These are phyloP conservation scores for Neomorphus geoffroyi DNA, from an alignment of 2,797 vertebrate genomes.

Conservation along the genomic window DNA sequence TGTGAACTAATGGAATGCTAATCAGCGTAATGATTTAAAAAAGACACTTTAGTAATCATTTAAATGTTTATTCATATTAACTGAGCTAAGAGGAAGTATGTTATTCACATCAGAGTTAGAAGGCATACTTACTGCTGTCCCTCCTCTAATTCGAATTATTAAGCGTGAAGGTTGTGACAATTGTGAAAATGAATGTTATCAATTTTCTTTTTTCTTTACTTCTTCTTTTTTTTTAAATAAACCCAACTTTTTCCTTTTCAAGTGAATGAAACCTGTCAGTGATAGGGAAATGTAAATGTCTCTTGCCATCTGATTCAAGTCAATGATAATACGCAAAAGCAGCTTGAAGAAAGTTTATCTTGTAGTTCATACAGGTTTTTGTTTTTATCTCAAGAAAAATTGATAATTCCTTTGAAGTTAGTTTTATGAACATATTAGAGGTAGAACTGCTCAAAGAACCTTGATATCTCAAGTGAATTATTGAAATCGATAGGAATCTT, in stretches of 20 bases:
- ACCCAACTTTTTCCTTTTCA: neutral
- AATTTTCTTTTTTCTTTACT: neutral
- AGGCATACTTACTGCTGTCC: neutral
- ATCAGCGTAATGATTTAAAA: conserved; percentile 53
- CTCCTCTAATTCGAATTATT: neutral
- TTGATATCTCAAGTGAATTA: neutral
- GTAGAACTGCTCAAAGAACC: neutral
- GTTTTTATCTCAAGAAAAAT: neutral
- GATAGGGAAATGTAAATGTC: neutral
- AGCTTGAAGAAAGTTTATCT: neutral
- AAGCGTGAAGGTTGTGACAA: neutral
- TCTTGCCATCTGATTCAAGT: neutral
- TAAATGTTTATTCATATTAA: conserved; percentile 30
- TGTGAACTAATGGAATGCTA: conserved; percentile 27
- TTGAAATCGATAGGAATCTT: neutral
- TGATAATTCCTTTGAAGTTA: neutral
- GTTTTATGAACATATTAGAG: neutral
- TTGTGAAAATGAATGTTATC: neutral
- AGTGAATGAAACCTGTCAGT: neutral
- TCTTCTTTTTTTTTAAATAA: neutral
- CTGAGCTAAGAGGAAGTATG: conserved; percentile 6
- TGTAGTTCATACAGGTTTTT: neutral
- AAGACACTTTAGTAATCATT: conserved; percentile 39
- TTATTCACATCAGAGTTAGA: conserved; percentile 19
- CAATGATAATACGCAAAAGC: neutral